Conservation (phyloP, 2,113 vertebrate genomes). For the Chrysochloris asiatica region DNA sequence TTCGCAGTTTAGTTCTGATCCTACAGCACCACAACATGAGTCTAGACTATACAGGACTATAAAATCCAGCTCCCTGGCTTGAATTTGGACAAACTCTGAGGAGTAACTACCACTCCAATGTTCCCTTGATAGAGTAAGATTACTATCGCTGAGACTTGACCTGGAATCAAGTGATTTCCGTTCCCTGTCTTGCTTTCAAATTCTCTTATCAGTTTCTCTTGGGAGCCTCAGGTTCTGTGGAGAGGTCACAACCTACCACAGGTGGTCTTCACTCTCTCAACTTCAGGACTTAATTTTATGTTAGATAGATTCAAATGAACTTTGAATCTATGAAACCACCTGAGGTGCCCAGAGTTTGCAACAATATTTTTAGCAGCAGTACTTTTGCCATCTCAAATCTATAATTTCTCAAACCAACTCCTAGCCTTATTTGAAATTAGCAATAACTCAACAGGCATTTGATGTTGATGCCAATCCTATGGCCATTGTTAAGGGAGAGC, state of each 20-base stretch:
- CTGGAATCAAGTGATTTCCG: not conserved
- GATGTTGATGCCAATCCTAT: not conserved
- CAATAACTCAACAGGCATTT: not conserved
- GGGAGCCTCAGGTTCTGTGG: not conserved
- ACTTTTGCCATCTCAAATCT: not conserved
- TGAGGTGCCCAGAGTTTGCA: not conserved
- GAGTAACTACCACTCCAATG: not conserved
- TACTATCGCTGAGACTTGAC: not conserved
- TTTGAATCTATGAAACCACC: not conserved
- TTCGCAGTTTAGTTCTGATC: too few species aligned
- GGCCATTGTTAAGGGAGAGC: not conserved
- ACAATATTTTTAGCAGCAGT: not conserved
- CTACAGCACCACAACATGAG: not conserved
- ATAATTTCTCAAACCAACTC: not conserved
- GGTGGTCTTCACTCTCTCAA: not conserved
- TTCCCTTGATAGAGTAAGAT: not conserved
- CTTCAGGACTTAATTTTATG: not conserved
- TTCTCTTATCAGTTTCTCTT: too few species aligned
- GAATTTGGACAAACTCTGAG: not conserved
- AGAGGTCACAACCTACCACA: not conserved
- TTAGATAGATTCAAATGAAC: not conserved
- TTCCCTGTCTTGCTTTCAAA: not conserved
- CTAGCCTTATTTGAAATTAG: not conserved
- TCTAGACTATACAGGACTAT: not conserved
- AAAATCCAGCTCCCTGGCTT: not conserved